Evolutionary conservation across 1,140 invertebrate genomes (phyloP), one percentile per base, ranked within the genome.

Genomic region (Trachymyrmex septentrionalis): DNA sequence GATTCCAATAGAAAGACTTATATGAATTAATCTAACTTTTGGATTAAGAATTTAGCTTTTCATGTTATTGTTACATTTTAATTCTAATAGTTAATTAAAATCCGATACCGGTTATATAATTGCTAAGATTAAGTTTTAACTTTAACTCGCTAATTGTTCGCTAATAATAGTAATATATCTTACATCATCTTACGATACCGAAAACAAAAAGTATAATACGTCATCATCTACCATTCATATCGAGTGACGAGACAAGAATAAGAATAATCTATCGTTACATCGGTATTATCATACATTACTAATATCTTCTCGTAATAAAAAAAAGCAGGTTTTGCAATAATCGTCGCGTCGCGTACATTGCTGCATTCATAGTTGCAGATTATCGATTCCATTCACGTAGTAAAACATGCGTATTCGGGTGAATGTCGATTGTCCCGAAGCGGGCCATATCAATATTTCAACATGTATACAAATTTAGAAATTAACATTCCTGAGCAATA

Each of bases 221-320:
- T 19, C 12, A 57, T 2, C 10, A 44, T 3, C n/a, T 27, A 12
- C 59, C 12, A 63, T 63, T 63, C 5, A 12, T 14, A 27, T 5
- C 10, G 24, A 61, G 12, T 6, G 21, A 63, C 34, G 24, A 5
- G 21, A 63, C 34, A 12, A 5, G 24, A 21, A 48, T 19, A n/a
- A 55, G 7, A 38, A 44, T 61, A 61, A 73, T 73, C 34, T 59
- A 24, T 24, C 34, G 3, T 80, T 55, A 73, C 55, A 82, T 59
- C 34, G 57, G 30, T 24, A 44, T 59, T 82, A 73, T 72, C 53
- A 7, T 38, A 38, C 34, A 7, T 38, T 38, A 59, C 59, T 53
- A 72, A n/a, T 48, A 63, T 57, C 55, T 3, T 16, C 6, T 12
- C 10, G 30, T 61, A 27, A 59, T 9, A 19, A 19, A n/a, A 55